Base-by-base conservation (phyloP, 2,888 invertebrate genomes). In the Drosophila planitibia region DNA sequence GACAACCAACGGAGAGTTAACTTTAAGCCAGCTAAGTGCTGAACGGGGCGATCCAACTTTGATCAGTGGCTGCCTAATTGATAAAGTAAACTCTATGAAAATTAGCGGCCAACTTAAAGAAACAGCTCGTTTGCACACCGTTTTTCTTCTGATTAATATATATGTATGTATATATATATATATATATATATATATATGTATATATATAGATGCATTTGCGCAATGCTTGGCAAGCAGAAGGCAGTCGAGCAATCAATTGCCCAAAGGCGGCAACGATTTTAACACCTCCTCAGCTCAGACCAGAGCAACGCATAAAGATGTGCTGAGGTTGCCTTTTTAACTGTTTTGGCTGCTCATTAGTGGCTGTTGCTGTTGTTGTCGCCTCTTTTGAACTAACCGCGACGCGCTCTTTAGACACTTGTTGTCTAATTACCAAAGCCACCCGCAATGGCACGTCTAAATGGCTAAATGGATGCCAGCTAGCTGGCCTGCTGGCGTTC, bases 401-500 rank as follows among this genome's bases (percentile, higher is more conserved):
- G 32, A 30, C 53, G 70, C 67, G 67, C 70, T 67, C 73, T 81
- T 74, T 74, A 81, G 76, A 70, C 87, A 90, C 87, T 88, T 90
- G 90, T 85, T 87, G 74, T 86, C 87, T 88, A 88, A 88, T 88
- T 90, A 84, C 87, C 79, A 84, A 78, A 89, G 81, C 87, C 87
- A 89, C 89, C 86, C 89, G 89, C 86, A 82, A 85, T 82, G 76
- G 71, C 89, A 85, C 86, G 85, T 90, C 79, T 28, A 54, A 37
- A 51, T 33, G 41, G 39, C 66, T 49, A 22, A 47, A 30, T 59
- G 47, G 32, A 47, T 25, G 22, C 47, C 12, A 6, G 22, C 39
- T 55, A 28, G 3, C 7, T 55, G 22, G 35, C n/a, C 22, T 51
- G 55, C 28, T 47, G 61, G 76, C 70, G 74, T 73, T 82, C 74